These are phyloP conservation scores for Macrochelys suwanniensis DNA, from an alignment of 2,797 vertebrate species.

Conservation along the genomic window DNA sequence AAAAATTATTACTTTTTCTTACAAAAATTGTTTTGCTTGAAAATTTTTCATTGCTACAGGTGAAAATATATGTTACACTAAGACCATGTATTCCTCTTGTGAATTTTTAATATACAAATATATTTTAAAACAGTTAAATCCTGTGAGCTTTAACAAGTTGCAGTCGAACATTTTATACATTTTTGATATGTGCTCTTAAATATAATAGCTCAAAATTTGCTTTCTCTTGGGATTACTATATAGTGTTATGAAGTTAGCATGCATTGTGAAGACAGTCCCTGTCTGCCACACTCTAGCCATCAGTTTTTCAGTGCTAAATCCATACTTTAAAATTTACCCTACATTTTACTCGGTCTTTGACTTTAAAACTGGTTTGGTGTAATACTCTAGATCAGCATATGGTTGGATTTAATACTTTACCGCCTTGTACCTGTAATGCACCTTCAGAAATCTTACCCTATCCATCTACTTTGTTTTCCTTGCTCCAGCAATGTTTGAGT, in stretches of 20 bases:
- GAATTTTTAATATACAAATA: background rate
- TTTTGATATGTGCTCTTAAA: background rate
- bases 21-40: background rate
- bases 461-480: background rate
- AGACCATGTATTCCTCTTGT: background rate
- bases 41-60: background rate
- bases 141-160: background rate
- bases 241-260: background rate
- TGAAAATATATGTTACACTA: background rate
- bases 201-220: background rate
- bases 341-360: background rate
- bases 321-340: background rate
- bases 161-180: background rate
- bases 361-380: background rate
- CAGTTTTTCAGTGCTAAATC: slow-evolving; percentile 11
- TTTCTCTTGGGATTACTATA: background rate
- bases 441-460: background rate
- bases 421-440: rapidly evolving
- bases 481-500: background rate
- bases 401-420: background rate
- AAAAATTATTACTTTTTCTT: background rate
- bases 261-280: background rate
- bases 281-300: background rate
- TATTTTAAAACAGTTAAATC: background rate
- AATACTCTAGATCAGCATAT: background rate